A percentile compares a stretch with the other conserved stretches of the same genome.
phyloP scores from a whole-genome alignment of 1,140 invertebrate genomes.

The Euwallacea fornicatus region DNA sequence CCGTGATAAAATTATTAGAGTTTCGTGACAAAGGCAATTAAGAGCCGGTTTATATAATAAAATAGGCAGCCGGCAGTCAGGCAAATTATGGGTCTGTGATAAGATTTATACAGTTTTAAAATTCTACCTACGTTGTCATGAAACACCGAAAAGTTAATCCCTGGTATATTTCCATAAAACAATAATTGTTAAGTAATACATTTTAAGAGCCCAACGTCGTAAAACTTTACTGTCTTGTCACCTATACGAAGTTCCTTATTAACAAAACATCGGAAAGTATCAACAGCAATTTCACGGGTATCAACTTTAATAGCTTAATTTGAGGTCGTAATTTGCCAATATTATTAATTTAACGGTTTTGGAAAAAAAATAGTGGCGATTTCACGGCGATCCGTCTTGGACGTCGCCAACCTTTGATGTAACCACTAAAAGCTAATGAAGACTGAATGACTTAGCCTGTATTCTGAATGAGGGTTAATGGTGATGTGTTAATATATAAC shows the following conservation, averaged over 20 bases:
- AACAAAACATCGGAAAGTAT: conserved; percentile 13
- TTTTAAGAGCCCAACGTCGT: conserved; percentile 15
- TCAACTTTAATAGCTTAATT: conserved; percentile 18
- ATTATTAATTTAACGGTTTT: conserved; percentile 13
- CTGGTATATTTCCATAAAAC: neutral
- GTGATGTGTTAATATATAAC: too few species aligned
- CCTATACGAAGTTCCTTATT: conserved; percentile 11
- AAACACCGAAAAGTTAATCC: neutral
- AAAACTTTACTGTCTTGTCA: conserved; percentile 15
- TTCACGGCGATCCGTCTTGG: neutral
- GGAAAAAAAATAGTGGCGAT: neutral
- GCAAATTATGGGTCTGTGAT: conserved; percentile 22
- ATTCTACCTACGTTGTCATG: neutral
- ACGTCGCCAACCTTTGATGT: neutral
- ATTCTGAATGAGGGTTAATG: too few species aligned
- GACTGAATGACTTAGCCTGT: too few species aligned
- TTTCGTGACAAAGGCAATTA: conserved; percentile 22
- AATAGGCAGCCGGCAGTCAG: conserved; percentile 5
- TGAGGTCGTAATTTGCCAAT: conserved; percentile 17
- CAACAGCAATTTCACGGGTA: conserved; percentile 22
- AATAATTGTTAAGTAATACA: conserved; percentile 9
- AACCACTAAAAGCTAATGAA: too few species aligned
- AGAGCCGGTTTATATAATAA: conserved; percentile 13
- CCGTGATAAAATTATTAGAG: conserved; percentile 18
- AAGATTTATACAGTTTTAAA: conserved; percentile 1